Conservation (phyloP, 2,888 invertebrate genomes). For the Serrognathus titanus region DNA sequence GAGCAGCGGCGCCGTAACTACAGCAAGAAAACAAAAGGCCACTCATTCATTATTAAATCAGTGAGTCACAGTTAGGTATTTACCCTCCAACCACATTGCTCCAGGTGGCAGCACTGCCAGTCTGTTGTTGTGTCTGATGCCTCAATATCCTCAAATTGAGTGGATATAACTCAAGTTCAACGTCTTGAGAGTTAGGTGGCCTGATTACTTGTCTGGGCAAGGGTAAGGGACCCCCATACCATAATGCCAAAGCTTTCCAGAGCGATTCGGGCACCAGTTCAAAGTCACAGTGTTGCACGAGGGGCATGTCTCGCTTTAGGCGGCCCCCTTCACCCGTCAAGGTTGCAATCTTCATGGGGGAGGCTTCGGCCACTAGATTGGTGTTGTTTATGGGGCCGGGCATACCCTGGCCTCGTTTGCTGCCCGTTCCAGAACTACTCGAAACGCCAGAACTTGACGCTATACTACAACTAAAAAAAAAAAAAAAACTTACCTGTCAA, state of each 20-base stretch:
- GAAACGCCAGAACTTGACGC: constrained; percentile 64
- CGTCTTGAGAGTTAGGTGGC: constrained; percentile 59
- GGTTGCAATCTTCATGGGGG: constrained; percentile 59
- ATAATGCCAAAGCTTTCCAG: constrained; percentile 81
- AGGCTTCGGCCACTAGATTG: constrained; percentile 57
- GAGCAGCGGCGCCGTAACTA: constrained; percentile 61
- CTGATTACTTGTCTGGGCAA: constrained; percentile 79
- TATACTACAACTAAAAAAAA: constrained; percentile 41
- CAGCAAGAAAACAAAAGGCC: constrained; percentile 17
- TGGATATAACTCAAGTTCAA: constrained; percentile 83
- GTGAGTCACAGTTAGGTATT: constrained; percentile 15
- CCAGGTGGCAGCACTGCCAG: constrained; percentile 33
- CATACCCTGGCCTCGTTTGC: constrained; percentile 40
- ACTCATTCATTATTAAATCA: not conserved
- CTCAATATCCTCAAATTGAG: constrained; percentile 70
- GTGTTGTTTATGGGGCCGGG: constrained; percentile 79
- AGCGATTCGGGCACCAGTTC: constrained; percentile 81
- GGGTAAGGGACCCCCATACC: constrained; percentile 75
- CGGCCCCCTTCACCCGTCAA: constrained; percentile 81
- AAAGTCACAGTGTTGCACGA: constrained; percentile 80
- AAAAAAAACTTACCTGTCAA: not conserved
- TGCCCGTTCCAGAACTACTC: constrained; percentile 53
- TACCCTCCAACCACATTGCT: constrained; percentile 45
- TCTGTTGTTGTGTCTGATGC: constrained; percentile 56
- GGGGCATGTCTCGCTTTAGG: constrained; percentile 67